These are phyloP conservation scores for Ovibos moschatus DNA, from an alignment of 2,113 vertebrate genomes.

Conservation along the genomic window DNA sequence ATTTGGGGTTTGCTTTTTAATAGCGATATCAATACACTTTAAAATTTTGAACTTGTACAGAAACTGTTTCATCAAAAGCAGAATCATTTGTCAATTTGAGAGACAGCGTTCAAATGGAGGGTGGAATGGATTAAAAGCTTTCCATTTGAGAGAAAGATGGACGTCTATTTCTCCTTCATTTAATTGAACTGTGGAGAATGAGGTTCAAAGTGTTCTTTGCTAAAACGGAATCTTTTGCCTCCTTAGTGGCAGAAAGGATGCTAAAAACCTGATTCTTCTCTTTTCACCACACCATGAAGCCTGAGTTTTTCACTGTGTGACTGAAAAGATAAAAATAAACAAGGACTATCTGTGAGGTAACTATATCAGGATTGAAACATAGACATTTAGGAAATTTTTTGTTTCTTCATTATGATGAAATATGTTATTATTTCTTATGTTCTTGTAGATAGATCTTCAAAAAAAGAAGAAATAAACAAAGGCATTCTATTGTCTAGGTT, in stretches of 20 bases:
- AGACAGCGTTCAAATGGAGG: neutral
- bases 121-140: neutral
- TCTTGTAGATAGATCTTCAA: neutral
- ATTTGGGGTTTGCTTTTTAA: neutral
- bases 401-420: neutral
- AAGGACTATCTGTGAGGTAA: slow-evolving; percentile 6
- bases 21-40: neutral
- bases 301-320: slow-evolving; percentile 11
- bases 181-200: neutral
- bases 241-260: neutral
- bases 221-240: neutral
- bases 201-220: neutral
- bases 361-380: neutral
- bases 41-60: slow-evolving; percentile 5
- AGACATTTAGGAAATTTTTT: slow-evolving; percentile 30
- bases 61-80: slow-evolving; percentile 17
- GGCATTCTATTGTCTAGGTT: neutral
- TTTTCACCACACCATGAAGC: neutral
- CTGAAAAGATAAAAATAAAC: slow-evolving; percentile 49
- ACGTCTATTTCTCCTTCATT: neutral
- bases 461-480: neutral
- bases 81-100: neutral
- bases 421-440: neutral
- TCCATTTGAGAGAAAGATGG: neutral
- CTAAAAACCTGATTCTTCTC: neutral